A percentile compares a stretch with the other conserved stretches of the same genome.
These are phyloP conservation scores for Orycteropus afer DNA, from an alignment of 2,113 vertebrate species.

Conservation along the genomic window DNA sequence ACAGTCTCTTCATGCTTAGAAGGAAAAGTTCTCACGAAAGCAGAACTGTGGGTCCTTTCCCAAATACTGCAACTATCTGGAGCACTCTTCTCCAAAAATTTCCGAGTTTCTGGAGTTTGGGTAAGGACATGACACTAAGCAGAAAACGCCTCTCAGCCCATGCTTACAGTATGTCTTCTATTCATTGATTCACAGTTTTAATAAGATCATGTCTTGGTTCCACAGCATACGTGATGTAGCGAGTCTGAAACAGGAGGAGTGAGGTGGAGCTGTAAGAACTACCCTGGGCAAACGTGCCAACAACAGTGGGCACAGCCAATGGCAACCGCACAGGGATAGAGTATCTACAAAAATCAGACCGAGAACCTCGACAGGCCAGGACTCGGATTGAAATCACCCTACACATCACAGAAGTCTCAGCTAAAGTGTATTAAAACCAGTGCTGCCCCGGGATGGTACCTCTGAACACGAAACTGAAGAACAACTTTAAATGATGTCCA, in stretches of 20 bases:
- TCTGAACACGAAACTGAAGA: background rate
- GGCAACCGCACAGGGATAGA: background rate
- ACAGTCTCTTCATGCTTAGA: background rate
- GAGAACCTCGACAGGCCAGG: background rate
- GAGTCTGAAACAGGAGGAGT: background rate
- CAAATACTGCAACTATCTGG: background rate
- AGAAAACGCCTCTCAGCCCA: background rate
- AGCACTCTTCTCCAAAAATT: background rate
- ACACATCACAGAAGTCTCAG: background rate
- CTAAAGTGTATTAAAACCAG: background rate
- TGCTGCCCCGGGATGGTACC: background rate
- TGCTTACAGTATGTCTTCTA: background rate
- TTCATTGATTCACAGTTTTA: background rate
- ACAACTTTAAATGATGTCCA: background rate
- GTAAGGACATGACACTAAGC: background rate
- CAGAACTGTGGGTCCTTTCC: background rate
- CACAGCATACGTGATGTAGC: background rate
- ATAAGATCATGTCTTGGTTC: background rate
- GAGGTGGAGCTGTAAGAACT: background rate
- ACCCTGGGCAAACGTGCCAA: background rate
- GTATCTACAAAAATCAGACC: background rate
- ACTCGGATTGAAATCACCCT: background rate
- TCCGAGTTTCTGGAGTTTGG: background rate
- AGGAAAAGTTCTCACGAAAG: background rate
- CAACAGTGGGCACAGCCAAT: too few species aligned